Base-by-base conservation (phyloP, 2,888 invertebrate species). In the Phragmatobia fuliginosa region DNA sequence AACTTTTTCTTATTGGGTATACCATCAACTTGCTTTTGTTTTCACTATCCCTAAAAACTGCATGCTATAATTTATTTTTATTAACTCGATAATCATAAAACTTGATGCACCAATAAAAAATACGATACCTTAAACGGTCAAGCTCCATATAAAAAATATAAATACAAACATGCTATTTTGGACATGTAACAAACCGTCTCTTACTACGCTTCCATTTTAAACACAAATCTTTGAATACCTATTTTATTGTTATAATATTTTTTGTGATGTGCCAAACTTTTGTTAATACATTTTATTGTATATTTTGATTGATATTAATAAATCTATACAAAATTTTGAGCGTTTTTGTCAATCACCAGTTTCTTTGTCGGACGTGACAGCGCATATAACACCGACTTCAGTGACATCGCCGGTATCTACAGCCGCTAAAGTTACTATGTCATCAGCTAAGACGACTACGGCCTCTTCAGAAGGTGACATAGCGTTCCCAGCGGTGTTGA, bases 401-500 rank as follows among this genome's bases (percentile, higher is more conserved):
- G 89, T 92, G 76, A 94, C 95, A 72, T 93, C 95, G 66, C 92
- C 95, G n/a, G 89, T 94, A 38, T 90, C 94, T 5, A 91, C 92
- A 56, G 89, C 93, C 59, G 91, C 90, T 71, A 92, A 91, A 85
- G 86, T 90, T 66, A 87, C 90, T 45, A 89, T 86, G 73, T 83
- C 91, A 36, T 86, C 89, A 32, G 81, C 90, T 72, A 92, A 92
- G 82, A 87, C 90, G 67, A 86, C 89, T 5, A 79, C 87, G 67
- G 83, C 91, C 62, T 86, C 81, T 41, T 91, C 95, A 45, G 96
- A 96, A 67, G 96, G 96, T 4, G 94, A 95, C 67, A 91, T 96
- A 75, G 96, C 96, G 68, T 97, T 97, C 90, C 97, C 97, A 65
- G 97, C 97, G 65, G 97, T 97, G 66, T 94, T 97, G 86, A 97